Base-by-base conservation (phyloP, 2,888 invertebrate species). In the Pimpla rufipes region DNA sequence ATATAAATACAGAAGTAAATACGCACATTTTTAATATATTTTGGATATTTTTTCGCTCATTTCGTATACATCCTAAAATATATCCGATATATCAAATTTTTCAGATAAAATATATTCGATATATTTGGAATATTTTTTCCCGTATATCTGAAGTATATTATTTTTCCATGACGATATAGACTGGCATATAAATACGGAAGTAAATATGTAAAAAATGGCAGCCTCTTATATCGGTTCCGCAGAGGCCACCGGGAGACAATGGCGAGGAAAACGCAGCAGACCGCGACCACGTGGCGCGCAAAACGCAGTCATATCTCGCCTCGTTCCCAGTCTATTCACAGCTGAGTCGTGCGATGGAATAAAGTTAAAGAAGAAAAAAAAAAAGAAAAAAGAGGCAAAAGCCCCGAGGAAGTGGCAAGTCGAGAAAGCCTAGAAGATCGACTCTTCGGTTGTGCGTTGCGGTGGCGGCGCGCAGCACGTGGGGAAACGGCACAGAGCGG, bases 401-500 rank as follows among this genome's bases (percentile, higher is more conserved):
- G 76, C 35, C 59, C 47, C 5, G 2, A 11, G 47, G 5, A 5
- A 5, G 1, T n/a, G n/a, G n/a, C 47, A 5, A 2, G n/a, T n/a
- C n/a, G 52, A 45, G 50, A 70, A 82, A 73, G 78, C 45, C 59
- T 55, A 55, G 47, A 75, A 71, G 35, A 62, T 62, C 2, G 47
- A 18, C 40, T 74, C 55, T 45, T 10, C 45, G 45, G 37, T 55
- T 52, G 80, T 5, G 29, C 62, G 68, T 29, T 50, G 66, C 29
- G 35, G 67, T 62, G 55, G 68, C 45, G 29, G 29, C 2, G 64
- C 68, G 23, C 78, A 74, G 47, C 78, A 82, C 70, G 75, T 79
- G 74, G 59, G 71, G 42, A 66, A 76, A 75, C 50, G 23, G 23
- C 52, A 23, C 50, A 84, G 78, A 83, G 85, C 87, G 90, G 90